phyloP scores from a whole-genome alignment of 2,888 invertebrate species.

The Parthenolecanium corni region DNA sequence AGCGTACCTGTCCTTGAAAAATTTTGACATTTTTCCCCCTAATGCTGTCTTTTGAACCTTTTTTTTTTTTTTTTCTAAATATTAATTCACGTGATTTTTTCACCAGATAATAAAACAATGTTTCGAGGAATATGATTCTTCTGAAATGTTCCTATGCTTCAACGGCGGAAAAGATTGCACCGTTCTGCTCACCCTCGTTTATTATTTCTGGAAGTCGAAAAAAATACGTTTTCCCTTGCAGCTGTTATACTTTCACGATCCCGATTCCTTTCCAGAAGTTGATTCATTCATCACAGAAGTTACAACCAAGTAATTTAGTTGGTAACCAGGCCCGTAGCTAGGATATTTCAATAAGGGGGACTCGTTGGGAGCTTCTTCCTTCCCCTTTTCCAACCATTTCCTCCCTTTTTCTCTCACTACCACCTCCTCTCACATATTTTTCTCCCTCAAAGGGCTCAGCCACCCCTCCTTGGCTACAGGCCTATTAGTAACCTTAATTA shows the following conservation, averaged over 20 bases:
- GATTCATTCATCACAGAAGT: slow-evolving; percentile 70
- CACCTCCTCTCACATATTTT: too few species aligned
- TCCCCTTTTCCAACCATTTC: background rate
- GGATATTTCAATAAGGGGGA: background rate
- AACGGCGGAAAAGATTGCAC: slow-evolving; percentile 99
- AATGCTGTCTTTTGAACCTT: too few species aligned
- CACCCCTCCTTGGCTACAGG: too few species aligned
- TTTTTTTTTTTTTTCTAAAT: too few species aligned
- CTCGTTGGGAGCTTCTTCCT: background rate
- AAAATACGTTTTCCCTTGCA: slow-evolving; percentile 34
- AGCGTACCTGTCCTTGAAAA: too few species aligned
- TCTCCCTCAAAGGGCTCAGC: background rate
- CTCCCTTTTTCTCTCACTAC: background rate
- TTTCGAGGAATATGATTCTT: slow-evolving; percentile 50
- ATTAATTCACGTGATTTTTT: too few species aligned
- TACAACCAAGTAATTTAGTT: slow-evolving; percentile 42
- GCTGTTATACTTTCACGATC: slow-evolving; percentile 68
- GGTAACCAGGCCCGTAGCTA: background rate
- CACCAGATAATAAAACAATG: slow-evolving; percentile 51
- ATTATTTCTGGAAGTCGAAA: slow-evolving; percentile 40
- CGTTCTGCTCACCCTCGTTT: slow-evolving; percentile 63
- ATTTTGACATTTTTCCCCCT: too few species aligned
- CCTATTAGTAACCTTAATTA: too few species aligned
- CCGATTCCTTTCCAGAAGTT: slow-evolving; percentile 72
- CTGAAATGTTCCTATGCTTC: slow-evolving; percentile 79